Conservation (phyloP, 2,113 vertebrate species). For the Redunca redunca region DNA sequence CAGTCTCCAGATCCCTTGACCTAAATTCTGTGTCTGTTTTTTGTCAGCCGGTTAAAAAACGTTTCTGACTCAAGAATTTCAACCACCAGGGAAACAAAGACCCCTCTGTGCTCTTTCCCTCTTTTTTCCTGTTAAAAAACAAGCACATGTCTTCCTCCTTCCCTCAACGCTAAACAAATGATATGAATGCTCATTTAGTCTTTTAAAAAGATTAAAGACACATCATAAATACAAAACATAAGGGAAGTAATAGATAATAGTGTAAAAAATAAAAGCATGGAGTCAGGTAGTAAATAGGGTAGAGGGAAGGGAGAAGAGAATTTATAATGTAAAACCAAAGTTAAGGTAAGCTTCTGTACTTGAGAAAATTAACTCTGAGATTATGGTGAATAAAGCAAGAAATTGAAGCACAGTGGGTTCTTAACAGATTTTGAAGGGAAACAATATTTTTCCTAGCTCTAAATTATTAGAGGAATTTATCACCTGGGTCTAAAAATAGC, state of each 20-base stretch:
- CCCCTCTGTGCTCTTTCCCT: background rate
- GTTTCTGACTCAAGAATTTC: background rate
- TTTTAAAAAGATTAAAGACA: background rate
- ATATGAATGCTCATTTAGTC: background rate
- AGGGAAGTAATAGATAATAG: background rate
- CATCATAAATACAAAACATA: background rate
- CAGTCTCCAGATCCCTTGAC: background rate
- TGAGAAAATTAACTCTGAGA: constrained; percentile 33
- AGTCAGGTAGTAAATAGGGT: background rate
- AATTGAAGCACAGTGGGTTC: background rate
- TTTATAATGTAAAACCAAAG: background rate
- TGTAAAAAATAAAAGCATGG: background rate
- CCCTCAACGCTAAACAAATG: background rate
- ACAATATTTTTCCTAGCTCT: background rate
- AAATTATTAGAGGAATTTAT: background rate
- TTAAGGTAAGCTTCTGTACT: background rate
- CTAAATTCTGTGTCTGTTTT: background rate
- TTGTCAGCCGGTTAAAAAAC: background rate
- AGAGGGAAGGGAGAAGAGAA: background rate
- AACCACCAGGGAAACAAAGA: background rate
- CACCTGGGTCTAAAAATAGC: background rate
- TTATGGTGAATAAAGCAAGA: constrained; percentile 17
- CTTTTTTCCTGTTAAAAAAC: background rate
- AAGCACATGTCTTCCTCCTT: background rate
- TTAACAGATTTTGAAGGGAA: constrained; percentile 2